Percentiles rank a stretch among this genome's conserved stretches.
phyloP scores from a whole-genome alignment of 1,140 invertebrate species.

The Apocrypta bakeri region DNA sequence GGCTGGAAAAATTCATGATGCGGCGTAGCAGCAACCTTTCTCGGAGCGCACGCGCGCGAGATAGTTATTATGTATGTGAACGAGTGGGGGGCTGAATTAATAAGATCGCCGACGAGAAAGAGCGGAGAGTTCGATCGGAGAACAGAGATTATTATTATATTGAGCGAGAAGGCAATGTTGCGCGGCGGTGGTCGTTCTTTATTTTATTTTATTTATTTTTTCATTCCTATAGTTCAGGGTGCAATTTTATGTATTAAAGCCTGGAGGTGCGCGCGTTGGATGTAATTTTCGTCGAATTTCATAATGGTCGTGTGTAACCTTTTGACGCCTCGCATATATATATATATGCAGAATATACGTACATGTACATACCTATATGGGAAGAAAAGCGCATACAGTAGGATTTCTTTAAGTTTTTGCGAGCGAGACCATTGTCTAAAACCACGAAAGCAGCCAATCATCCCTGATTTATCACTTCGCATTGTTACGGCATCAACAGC shows the following conservation, averaged over 20 bases:
- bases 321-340: too few relatives aligned
- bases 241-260: background rate
- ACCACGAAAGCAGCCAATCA: background rate
- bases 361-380: too few relatives aligned
- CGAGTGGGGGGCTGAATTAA: conserved; percentile 17
- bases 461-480: conserved; percentile 28
- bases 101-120: conserved; percentile 13
- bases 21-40: background rate
- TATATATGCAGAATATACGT: too few relatives aligned
- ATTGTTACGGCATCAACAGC: background rate
- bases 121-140: background rate
- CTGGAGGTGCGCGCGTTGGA: background rate
- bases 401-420: too few relatives aligned
- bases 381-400: too few relatives aligned
- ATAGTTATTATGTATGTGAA: background rate
- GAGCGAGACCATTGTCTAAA: background rate
- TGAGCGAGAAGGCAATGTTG: background rate
- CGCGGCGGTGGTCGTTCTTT: too few relatives aligned
- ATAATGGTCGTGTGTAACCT: too few relatives aligned
- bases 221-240: background rate
- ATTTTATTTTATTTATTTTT: background rate
- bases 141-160: background rate
- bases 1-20: background rate
- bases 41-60: background rate
- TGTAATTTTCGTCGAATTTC: background rate